Conservation (phyloP, 2,797 vertebrate species). For the Lepilemur septentrionalis region DNA sequence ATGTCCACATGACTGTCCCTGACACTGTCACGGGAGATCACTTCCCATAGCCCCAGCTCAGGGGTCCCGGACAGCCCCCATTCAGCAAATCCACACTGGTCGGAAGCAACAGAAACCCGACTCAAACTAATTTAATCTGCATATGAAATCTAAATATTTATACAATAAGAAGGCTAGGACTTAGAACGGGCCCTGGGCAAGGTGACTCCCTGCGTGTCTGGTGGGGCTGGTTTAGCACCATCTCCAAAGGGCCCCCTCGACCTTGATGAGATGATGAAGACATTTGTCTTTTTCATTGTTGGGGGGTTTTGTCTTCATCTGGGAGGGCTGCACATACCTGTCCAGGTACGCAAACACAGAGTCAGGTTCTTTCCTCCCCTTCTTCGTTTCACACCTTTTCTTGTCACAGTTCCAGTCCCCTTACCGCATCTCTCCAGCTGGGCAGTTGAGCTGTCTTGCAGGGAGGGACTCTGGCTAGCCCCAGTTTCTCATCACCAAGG, state of each 20-base stretch:
- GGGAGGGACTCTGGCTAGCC: background rate
- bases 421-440: background rate
- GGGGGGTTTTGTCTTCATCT: background rate
- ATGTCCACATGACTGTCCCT: background rate
- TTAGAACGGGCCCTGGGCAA: background rate
- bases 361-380: background rate
- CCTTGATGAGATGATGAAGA: background rate
- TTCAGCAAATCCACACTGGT: background rate
- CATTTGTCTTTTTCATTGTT: background rate
- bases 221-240: background rate
- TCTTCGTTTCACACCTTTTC: background rate
- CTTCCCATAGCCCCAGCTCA: background rate
- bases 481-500: background rate
- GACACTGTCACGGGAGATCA: background rate
- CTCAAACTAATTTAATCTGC: background rate
- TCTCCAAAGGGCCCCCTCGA: background rate
- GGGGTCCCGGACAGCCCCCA: background rate
- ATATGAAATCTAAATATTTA: background rate
- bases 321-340: background rate
- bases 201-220: background rate
- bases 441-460: background rate
- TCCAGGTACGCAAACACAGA: background rate
- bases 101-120: background rate
- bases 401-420: background rate
- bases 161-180: too few species aligned